phyloP scores from a whole-genome alignment of 2,113 vertebrate genomes.

The Cheirogaleus medius region DNA sequence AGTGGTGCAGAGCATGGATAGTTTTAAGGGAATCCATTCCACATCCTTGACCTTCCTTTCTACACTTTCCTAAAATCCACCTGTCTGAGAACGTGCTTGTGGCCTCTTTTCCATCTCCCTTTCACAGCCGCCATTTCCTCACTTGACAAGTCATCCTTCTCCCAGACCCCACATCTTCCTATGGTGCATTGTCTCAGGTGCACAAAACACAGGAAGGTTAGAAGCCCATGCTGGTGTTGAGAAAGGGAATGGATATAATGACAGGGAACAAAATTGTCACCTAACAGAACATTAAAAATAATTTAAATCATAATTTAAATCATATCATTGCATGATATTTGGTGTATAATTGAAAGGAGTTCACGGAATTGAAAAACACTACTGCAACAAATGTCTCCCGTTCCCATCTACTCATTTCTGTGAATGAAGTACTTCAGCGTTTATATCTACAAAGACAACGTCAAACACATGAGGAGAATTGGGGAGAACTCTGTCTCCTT shows the following conservation, averaged over 20 bases:
- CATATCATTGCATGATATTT: neutral
- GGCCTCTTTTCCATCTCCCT: neutral
- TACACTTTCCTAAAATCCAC: neutral
- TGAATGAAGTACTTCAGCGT: neutral
- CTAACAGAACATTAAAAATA: neutral
- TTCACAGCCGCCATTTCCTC: neutral
- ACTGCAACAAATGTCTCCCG: neutral
- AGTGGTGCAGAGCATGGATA: neutral
- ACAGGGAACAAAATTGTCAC: neutral
- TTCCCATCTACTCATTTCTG: constrained; percentile 13
- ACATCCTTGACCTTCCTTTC: neutral
- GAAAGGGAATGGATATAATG: neutral
- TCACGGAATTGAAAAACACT: neutral
- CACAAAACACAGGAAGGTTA: neutral
- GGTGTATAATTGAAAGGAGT: neutral
- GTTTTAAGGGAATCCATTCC: neutral
- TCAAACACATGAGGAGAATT: neutral
- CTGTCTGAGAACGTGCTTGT: neutral
- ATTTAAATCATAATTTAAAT: neutral
- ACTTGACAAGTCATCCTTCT: neutral
- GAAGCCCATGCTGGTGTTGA: neutral
- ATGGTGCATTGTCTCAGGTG: neutral
- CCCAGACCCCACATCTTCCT: neutral
- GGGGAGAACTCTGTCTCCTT: neutral
- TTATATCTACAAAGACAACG: neutral